Evolutionary conservation across 2,797 vertebrate genomes (phyloP).

Genomic region (Sebastes hopkinsi): DNA sequence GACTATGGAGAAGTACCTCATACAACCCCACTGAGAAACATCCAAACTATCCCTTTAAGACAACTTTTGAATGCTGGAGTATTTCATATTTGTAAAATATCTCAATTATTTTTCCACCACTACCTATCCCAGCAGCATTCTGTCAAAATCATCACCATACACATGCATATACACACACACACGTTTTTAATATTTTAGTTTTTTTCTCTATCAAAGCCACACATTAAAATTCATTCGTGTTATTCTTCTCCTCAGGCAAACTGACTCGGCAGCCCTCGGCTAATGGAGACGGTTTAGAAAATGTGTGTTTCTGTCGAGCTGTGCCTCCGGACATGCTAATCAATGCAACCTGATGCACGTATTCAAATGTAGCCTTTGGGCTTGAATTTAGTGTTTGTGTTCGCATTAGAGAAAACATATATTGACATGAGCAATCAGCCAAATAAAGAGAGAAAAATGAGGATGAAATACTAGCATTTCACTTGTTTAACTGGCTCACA

Average conservation of each 20-base stretch:
- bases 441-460: neutral
- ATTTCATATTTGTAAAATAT: neutral
- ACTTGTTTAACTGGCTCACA: too few relatives aligned
- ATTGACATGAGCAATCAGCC: neutral
- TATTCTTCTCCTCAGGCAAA: constrained; percentile 26
- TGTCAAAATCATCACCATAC: neutral
- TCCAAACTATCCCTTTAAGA: neutral
- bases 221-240: constrained; percentile 25
- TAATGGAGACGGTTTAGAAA: constrained; percentile 14
- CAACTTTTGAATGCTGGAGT: neutral
- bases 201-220: constrained; percentile 13
- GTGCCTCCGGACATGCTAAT: neutral
- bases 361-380: constrained; percentile 8
- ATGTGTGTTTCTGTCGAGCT: constrained; percentile 3
- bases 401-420: neutral
- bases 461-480: too few relatives aligned
- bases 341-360: neutral
- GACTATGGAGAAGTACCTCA: too few relatives aligned
- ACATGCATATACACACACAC: neutral
- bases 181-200: constrained; percentile 32
- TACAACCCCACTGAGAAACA: too few relatives aligned
- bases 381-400: neutral
- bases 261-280: constrained; percentile 11
- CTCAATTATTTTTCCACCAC: neutral
- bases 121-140: neutral